Conservation (phyloP, 2,113 vertebrate species). For the Apaloderma vittatum region DNA sequence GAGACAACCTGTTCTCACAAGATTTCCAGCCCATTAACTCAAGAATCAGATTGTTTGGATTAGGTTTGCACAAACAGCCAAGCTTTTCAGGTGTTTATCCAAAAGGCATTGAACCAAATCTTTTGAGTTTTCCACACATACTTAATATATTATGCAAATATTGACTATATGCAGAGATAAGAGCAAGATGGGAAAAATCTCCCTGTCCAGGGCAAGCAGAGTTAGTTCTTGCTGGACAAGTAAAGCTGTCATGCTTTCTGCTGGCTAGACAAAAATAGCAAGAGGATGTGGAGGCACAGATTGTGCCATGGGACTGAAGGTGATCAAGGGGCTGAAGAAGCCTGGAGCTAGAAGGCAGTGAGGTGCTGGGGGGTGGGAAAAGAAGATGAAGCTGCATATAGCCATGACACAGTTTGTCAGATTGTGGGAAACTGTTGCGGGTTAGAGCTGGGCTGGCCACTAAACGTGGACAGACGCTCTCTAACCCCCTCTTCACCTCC, state of each 20-base stretch:
- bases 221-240: neutral
- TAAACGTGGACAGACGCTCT: too few relatives aligned
- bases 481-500: too few relatives aligned
- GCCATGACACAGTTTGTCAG: neutral
- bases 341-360: neutral
- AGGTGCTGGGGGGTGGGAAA: neutral
- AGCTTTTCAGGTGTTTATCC: slow-evolving; percentile 56
- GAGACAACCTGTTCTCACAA: slow-evolving; percentile 49
- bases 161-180: neutral
- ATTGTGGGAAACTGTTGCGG: too few relatives aligned
- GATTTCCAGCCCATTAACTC: slow-evolving; percentile 67
- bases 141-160: slow-evolving; percentile 53
- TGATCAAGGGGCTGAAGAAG: neutral
- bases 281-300: neutral
- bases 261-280: neutral
- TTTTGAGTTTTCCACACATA: slow-evolving; percentile 31
- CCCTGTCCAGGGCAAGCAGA: neutral
- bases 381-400: neutral
- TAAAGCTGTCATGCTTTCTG: neutral
- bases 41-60: slow-evolving; percentile 62
- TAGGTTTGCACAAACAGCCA: slow-evolving; percentile 53
- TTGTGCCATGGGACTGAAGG: neutral
- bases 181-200: slow-evolving; percentile 7
- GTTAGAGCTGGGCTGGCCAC: too few relatives aligned
- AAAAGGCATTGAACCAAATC: slow-evolving; percentile 56